Base-by-base conservation (phyloP, 2,797 vertebrate genomes). In the Psittacula derbiana region DNA sequence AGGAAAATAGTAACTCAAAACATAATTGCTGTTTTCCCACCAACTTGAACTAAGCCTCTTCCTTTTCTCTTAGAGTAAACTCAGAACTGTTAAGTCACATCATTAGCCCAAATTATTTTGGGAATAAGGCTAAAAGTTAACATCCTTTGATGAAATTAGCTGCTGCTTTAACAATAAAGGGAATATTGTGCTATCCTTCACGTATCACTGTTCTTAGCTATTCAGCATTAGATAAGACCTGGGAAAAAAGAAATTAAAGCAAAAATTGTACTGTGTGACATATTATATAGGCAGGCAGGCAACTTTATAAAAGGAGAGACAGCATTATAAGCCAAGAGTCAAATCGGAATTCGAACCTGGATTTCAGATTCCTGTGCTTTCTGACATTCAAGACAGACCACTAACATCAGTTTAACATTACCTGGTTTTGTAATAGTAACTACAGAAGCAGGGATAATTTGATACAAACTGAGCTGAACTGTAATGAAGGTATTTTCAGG, bases 401-500 rank as follows among this genome's bases (percentile, higher is more conserved):
- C 20, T 66, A 92, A 65, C 31, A 20, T 57, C 33, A 70, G 43
- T 43, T 81, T 57, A 91, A 67, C 14, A 12, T 36, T 38, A 53
- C 17, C 62, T 57, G 12, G 0, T 85, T 90, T 80, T 80, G 36
- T 61, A 82, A 38, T 3, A 82, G 67, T 30, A 75, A 70, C 71
- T 82, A 64, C 30, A 93, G 41, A 76, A 92, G 62, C 57, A 71
- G 55, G 52, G 55, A 81, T 58, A 75, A 86, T 83, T 88, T 66
- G 74, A 67, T 80, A 93, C 23, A 83, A 81, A 85, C 31, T 2
- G 36, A 91, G 66, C 17, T 80, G 84, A 96, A 93, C 40, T 60
- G 12, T 3, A 92, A 47, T 36, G 13, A 92, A 95, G 92, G 78
- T 53, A 57, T 74, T 96, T 76, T 85, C n/a, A 87, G 85, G 69